Base-by-base conservation (phyloP, 1,140 invertebrate genomes). In the Hyles vespertilio region DNA sequence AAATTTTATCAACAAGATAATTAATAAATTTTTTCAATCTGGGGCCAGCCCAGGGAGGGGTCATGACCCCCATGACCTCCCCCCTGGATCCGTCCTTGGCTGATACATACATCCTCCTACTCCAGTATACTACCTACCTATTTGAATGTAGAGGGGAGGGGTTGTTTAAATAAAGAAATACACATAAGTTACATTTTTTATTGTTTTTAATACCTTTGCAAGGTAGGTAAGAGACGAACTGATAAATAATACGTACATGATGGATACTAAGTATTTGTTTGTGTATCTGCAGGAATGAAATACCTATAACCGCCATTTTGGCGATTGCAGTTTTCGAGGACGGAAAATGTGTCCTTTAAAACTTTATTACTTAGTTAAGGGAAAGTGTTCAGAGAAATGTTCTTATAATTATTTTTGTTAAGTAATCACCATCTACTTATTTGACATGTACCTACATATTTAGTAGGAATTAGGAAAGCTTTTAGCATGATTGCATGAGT, bases 161-260 rank as follows among this genome's bases (percentile, higher is more conserved):
- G 36, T 5, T 40, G 36, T 40, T 22, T 40, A 40, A 40, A 40
- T 40, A 40, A 40, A 40, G 8, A 8, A 40, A 40, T 5, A 40
- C 5, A 40, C 36, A 40, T 11, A n/a, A 48, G 3, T 48, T 22
- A 46, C 32, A 58, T 61, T 84, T 81, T 77, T 81, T 82, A 80
- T 84, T 86, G 74, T 79, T 84, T 84, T 77, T 68, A 73, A 82
- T 81, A 87, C 84, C 85, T 88, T 86, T 80, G 81, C 66, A 85
- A 86, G 81, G 82, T 84, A 79, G 67, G 71, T 74, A 65, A 65
- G 79, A 83, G 72, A 66, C 62, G 57, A 69, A 61, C 61, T 56
- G 66, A 70, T 82, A 78, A 83, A 82, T 71, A 76, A 81, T 56
- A 56, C 11, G 22, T 79, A 82, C 73, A 81, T 75, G 77, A 81